Percentiles rank a stretch among this genome's conserved stretches.
These are phyloP conservation scores for Passer montanus DNA, from an alignment of 2,113 vertebrate species.

Conservation along the genomic window DNA sequence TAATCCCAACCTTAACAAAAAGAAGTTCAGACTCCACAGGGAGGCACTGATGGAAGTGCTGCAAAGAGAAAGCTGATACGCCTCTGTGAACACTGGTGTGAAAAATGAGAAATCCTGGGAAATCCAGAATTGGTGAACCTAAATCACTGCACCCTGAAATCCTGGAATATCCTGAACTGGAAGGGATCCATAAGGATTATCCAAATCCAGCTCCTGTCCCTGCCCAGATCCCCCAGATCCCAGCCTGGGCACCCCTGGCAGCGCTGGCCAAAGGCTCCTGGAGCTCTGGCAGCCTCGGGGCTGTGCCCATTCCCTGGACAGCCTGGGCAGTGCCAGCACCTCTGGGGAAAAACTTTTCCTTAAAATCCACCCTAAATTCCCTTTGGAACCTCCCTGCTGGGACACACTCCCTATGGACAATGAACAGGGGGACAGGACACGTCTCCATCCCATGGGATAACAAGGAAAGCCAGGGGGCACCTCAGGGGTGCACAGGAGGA, in stretches of 20 bases:
- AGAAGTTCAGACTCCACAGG: too few relatives aligned
- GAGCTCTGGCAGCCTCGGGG: neutral
- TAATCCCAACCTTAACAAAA: too few relatives aligned
- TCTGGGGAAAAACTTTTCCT: neutral
- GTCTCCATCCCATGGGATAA: neutral
- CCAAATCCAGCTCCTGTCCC: fast-evolving
- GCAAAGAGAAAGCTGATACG: too few relatives aligned
- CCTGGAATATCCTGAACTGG: neutral
- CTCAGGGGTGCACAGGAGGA: neutral
- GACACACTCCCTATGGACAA: fast-evolving
- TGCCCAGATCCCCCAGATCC: neutral
- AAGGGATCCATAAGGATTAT: neutral
- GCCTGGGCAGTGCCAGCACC: neutral
- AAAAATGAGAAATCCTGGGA: too few relatives aligned
- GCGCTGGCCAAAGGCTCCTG: neutral
- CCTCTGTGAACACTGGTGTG: too few relatives aligned
- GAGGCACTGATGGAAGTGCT: too few relatives aligned
- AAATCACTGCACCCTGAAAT: neutral
- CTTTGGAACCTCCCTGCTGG: neutral
- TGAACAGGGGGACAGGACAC: neutral
- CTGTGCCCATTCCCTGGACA: neutral
- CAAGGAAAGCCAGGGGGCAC: neutral
- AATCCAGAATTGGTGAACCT: too few relatives aligned
- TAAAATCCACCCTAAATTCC: fast-evolving
- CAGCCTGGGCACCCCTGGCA: neutral